Base-by-base conservation (phyloP, 1,140 invertebrate genomes). In the Drosophila neocordata region DNA sequence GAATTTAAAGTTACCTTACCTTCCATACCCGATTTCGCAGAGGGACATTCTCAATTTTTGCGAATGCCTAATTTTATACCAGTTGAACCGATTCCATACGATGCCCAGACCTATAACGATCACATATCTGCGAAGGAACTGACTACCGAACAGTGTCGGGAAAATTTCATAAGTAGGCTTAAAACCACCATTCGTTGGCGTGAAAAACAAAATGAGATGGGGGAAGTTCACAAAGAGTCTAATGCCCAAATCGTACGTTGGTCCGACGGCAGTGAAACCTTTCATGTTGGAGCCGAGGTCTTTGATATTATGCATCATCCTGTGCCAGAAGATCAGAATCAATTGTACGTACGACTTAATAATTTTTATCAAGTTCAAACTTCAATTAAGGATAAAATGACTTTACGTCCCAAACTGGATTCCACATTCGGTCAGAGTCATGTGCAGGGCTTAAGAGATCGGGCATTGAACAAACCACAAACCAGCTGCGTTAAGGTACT, bases 171-270 rank as follows among this genome's bases (percentile, higher is more conserved):
- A 0, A 55, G 44, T 13, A 65, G 59, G 4, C 18, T 85, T 0
- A 85, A 58, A 38, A 55, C 56, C 34, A 77, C 81, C 0, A 37
- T 84, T 4, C 69, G 81, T 2, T 84, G 81, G 81, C 64, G 81
- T 0, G 22, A 69, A 9, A 53, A 7, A 12, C n/a, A 24, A 6
- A 53, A 73, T 5, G 22, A 20, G 0, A 34, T 22, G 9, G 69
- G 69, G 2, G 13, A 34, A 7, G 2, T 72, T 7, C 12, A 4
- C 7, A 80, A 56, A 27, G 66, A 85, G 37, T 80, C 81, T 0
- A 84, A 85, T 65, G 53, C 81, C 1, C 65, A 52, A 4, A 35
- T 84, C 4, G 61, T 80, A 2, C 73, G 57, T 53, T 84, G 81
- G 81, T 70, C 73, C 1, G 81, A 84, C 34, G 73, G 69, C 31